These are phyloP conservation scores for Gracilinanus agilis DNA, from an alignment of 2,113 vertebrate species.

Conservation along the genomic window DNA sequence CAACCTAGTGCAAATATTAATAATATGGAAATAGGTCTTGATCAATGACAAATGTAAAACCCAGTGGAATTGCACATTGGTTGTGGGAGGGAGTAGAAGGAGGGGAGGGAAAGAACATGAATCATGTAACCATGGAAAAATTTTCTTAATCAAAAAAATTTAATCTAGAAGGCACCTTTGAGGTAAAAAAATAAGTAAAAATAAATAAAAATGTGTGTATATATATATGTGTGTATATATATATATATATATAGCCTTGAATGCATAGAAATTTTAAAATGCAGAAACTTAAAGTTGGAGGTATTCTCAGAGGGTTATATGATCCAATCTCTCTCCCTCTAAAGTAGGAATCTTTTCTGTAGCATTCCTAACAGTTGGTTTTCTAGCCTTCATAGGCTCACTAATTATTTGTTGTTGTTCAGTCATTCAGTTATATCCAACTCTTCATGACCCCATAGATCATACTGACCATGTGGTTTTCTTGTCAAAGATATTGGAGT, in stretches of 20 bases:
- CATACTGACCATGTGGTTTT: neutral
- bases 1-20: too few species aligned
- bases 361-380: slow-evolving; percentile 49
- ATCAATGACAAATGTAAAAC: too few species aligned
- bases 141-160: too few species aligned
- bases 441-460: neutral
- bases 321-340: neutral
- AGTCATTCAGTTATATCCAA: neutral
- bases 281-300: slow-evolving; percentile 46
- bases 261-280: neutral
- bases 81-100: too few species aligned
- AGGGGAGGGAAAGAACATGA: too few species aligned
- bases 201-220: too few species aligned
- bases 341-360: slow-evolving; percentile 32
- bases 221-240: too few species aligned
- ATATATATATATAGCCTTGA: neutral
- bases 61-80: too few species aligned
- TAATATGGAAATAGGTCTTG: too few species aligned
- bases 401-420: neutral
- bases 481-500: neutral
- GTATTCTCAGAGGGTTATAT: slow-evolving; percentile 26
- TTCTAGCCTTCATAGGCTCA: neutral
- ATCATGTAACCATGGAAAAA: too few species aligned
- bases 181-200: too few species aligned
- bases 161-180: too few species aligned